These are phyloP conservation scores for Monoplex corrugatus DNA, from an alignment of 2,888 invertebrate genomes.

Conservation along the genomic window DNA sequence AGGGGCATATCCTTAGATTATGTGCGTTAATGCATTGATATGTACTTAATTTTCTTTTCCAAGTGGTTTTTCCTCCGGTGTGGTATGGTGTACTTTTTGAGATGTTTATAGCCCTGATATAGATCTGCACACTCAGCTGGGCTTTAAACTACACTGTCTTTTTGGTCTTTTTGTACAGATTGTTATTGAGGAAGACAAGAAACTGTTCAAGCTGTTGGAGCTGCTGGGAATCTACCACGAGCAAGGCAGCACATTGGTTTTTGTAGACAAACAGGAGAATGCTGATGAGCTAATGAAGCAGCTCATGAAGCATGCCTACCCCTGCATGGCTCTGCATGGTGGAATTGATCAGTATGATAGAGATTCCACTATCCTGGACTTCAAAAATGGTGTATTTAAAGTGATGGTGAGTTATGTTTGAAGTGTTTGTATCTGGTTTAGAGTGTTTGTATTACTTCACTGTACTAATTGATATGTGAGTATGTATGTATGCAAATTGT, in stretches of 20 bases:
- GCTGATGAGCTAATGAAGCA: conserved; percentile 93
- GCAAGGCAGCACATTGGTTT: conserved; percentile 95
- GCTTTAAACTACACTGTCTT: neutral
- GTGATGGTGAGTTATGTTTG: conserved; percentile 88
- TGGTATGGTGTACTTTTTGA: too few species aligned
- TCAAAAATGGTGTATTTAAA: conserved; percentile 95
- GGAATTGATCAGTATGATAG: conserved; percentile 99
- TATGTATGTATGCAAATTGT: too few species aligned
- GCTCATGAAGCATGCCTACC: conserved; percentile 97
- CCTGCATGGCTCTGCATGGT: conserved; percentile 98
- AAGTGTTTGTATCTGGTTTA: too few species aligned
- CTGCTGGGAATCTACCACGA: conserved; percentile 97
- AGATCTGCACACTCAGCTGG: too few species aligned
- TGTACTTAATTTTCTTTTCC: too few species aligned
- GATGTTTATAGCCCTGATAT: too few species aligned
- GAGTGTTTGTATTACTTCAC: too few species aligned
- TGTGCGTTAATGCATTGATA: too few species aligned
- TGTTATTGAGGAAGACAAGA: conserved; percentile 96
- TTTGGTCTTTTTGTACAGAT: conserved; percentile 67
- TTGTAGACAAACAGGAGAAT: conserved; percentile 99
- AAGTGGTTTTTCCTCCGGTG: too few species aligned
- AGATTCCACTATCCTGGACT: conserved; percentile 98
- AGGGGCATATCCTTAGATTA: too few species aligned
- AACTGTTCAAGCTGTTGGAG: conserved; percentile 98
- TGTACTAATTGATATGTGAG: too few species aligned